Conservation (phyloP, 2,797 vertebrate species). For the Microtus californicus region DNA sequence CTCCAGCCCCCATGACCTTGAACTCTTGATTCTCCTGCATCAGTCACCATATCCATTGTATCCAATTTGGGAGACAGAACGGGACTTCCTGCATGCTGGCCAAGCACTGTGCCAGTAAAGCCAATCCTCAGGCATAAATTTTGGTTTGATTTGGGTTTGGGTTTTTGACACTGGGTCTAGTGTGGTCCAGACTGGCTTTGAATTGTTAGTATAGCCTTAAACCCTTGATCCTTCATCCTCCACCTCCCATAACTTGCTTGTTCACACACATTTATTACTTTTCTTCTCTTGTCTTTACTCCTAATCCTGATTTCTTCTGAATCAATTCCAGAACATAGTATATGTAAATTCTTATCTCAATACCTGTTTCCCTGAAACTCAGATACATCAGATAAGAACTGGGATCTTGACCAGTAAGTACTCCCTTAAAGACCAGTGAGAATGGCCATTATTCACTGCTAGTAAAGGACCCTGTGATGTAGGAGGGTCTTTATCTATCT, state of each 20-base stretch:
- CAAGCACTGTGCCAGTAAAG: background rate
- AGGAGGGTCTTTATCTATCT: too few species aligned
- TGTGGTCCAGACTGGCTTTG: background rate
- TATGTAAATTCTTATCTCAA: background rate
- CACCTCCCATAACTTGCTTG: background rate
- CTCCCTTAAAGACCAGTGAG: background rate
- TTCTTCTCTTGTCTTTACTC: too few species aligned
- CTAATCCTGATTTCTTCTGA: background rate
- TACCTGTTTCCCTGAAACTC: background rate
- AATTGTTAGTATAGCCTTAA: background rate
- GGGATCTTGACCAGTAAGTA: background rate
- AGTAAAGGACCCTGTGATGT: background rate
- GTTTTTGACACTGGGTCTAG: background rate
- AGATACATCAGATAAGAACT: background rate
- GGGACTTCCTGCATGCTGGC: background rate
- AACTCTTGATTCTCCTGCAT: background rate
- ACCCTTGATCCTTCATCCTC: background rate
- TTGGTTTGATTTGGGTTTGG: background rate
- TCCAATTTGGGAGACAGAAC: background rate
- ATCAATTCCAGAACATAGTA: background rate
- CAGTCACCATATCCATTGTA: background rate
- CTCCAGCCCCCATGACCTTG: background rate
- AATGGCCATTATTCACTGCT: background rate
- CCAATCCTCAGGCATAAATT: background rate
- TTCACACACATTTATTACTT: background rate